Conservation (phyloP, 2,797 vertebrate genomes). For the Pseudomugil tenellus region DNA sequence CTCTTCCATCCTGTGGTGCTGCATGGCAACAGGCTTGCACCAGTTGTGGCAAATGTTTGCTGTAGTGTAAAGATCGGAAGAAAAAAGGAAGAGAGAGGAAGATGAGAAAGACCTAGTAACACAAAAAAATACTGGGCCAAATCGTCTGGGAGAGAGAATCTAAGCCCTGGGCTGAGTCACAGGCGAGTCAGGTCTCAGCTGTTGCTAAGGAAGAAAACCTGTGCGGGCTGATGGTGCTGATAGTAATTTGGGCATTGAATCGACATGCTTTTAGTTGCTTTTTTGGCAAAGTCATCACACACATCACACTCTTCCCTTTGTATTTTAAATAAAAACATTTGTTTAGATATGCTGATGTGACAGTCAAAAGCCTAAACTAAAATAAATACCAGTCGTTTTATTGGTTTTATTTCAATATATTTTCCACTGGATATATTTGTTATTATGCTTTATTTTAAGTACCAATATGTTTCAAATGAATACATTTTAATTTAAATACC, state of each 20-base stretch:
- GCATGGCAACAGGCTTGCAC: slow-evolving; percentile 33
- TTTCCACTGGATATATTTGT: background rate
- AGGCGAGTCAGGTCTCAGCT: slow-evolving; percentile 52
- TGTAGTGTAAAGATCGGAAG: slow-evolving; percentile 41
- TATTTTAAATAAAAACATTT: background rate
- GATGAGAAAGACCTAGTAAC: slow-evolving; percentile 50
- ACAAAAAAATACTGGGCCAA: slow-evolving; percentile 54
- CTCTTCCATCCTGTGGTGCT: slow-evolving; percentile 29
- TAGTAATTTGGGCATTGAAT: slow-evolving; percentile 22
- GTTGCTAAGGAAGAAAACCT: slow-evolving; percentile 64
- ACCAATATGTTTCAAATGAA: background rate
- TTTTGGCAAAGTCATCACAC: slow-evolving; percentile 47
- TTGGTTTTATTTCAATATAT: background rate
- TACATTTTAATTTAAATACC: background rate
- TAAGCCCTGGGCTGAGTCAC: slow-evolving; percentile 46
- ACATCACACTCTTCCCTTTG: no score
- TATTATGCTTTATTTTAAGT: background rate
- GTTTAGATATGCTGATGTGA: background rate
- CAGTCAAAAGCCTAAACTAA: background rate
- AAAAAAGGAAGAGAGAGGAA: background rate
- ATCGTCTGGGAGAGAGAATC: slow-evolving; percentile 52
- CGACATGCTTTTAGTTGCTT: slow-evolving; percentile 56
- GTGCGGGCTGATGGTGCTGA: slow-evolving; percentile 33
- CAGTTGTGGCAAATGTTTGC: slow-evolving; percentile 46
- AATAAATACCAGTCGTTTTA: background rate